Evolutionary conservation across 1,140 invertebrate genomes (phyloP).

Genomic region (Pogonomyrmex barbatus): DNA sequence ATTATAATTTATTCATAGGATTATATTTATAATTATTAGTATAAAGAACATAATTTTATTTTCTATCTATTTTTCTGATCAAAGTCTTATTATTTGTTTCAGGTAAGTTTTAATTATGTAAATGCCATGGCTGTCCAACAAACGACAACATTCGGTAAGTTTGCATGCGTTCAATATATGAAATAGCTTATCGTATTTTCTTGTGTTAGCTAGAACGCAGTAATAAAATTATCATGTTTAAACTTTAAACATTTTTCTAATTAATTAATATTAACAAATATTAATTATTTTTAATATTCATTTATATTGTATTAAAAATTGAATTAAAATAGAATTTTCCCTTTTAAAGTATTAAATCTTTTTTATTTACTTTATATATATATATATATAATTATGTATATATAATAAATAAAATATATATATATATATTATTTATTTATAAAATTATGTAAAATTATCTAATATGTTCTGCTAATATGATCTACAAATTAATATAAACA

Average conservation of each 20-base stretch:
- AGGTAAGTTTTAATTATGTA: conserved; percentile 61
- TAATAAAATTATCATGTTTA: background rate
- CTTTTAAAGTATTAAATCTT: background rate
- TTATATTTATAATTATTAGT: background rate
- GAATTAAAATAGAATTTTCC: background rate
- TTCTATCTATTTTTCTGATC: background rate
- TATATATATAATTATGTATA: too few species aligned
- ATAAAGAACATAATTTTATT: background rate
- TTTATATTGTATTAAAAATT: background rate
- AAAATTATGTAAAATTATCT: background rate
- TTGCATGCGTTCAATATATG: background rate
- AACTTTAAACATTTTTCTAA: background rate
- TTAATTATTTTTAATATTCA: background rate
- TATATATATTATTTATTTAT: background rate
- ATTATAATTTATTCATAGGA: background rate
- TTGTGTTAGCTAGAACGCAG: background rate
- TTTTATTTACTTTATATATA: background rate
- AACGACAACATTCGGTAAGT: conserved; percentile 13
- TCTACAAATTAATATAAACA: background rate
- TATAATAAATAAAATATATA: too few species aligned
- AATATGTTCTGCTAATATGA: background rate
- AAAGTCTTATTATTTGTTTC: conserved; percentile 52
- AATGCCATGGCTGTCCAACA: background rate
- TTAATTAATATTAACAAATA: too few species aligned
- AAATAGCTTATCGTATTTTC: background rate